Percentiles rank a stretch among this genome's conserved stretches.
Conservation (phyloP, 2,113 vertebrate species). For the Neogobius melanostomus region DNA sequence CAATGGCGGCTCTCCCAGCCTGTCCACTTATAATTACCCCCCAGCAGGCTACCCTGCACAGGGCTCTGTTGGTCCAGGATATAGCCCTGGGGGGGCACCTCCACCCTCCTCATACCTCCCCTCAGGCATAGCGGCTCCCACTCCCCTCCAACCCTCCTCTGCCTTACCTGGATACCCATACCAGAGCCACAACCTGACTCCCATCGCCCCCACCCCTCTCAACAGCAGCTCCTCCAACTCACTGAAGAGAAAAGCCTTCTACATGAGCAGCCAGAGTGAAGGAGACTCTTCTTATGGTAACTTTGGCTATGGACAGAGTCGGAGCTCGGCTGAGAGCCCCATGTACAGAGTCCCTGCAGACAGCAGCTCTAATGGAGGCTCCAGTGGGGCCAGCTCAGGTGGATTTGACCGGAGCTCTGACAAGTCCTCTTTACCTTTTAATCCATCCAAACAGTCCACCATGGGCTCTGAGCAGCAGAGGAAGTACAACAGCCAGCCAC, state of each 20-base stretch:
- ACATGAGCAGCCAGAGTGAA: constrained; percentile 92
- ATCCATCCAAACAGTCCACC: constrained; percentile 90
- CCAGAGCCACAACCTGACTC: constrained; percentile 90
- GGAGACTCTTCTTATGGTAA: constrained; percentile 92
- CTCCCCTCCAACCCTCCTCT: constrained; percentile 89
- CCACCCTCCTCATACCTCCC: constrained; percentile 91
- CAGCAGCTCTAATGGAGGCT: constrained; percentile 87
- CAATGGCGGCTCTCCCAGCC: constrained; percentile 88
- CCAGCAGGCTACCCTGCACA: constrained; percentile 90
- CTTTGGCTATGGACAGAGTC: constrained; percentile 89
- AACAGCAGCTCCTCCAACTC: constrained; percentile 89
- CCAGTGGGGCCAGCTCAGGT: constrained; percentile 83
- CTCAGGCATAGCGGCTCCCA: constrained; percentile 92
- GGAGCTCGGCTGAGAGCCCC: constrained; percentile 90
- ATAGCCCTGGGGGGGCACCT: constrained; percentile 91
- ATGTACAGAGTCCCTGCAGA: constrained; percentile 91
- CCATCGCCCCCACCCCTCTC: constrained; percentile 87
- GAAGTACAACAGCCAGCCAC: constrained; percentile 88
- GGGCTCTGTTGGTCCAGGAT: constrained; percentile 87
- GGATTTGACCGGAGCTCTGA: constrained; percentile 91
- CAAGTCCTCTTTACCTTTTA: constrained; percentile 90
- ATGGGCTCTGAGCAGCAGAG: constrained; percentile 89
- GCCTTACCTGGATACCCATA: constrained; percentile 92
- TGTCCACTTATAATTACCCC: constrained; percentile 94
- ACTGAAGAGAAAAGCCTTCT: constrained; percentile 96